phyloP scores from a whole-genome alignment of 2,113 vertebrate species.

The Apteryx mantelli region DNA sequence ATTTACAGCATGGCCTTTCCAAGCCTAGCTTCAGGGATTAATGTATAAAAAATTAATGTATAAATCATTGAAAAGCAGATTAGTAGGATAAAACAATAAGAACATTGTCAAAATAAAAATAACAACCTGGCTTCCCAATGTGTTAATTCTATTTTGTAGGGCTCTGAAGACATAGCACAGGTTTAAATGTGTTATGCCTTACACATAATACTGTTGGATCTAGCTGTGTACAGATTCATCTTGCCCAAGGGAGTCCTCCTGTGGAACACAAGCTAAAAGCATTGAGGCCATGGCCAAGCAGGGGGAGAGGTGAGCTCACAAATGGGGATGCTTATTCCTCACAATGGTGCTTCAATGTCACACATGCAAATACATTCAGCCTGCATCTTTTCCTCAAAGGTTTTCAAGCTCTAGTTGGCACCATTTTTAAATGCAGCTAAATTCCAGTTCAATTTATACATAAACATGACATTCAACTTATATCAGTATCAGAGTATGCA shows the following conservation, averaged over 20 bases:
- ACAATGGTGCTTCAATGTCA: not conserved
- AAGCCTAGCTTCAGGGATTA: constrained; percentile 32
- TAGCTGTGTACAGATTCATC: not conserved
- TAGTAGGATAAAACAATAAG: constrained; percentile 17
- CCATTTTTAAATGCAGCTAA: not conserved
- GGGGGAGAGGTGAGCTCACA: not conserved
- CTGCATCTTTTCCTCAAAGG: not conserved
- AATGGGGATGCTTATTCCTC: not conserved
- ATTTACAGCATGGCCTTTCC: constrained; percentile 22
- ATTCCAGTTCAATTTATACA: not conserved
- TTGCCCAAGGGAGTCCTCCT: not conserved
- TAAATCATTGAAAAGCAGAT: constrained; percentile 56
- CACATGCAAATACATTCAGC: not conserved
- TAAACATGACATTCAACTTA: rapidly evolving
- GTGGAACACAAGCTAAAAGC: not conserved
- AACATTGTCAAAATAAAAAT: constrained; percentile 32
- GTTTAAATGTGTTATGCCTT: not conserved
- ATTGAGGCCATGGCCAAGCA: not conserved
- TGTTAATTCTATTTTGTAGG: not conserved
- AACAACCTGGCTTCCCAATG: not conserved
- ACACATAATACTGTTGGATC: not conserved
- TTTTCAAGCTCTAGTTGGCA: not conserved
- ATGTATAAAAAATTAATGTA: not conserved
- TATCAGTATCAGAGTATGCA: not conserved
- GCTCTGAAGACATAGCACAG: not conserved